phyloP scores from a whole-genome alignment of 2,113 vertebrate genomes.

The Columba janthina region DNA sequence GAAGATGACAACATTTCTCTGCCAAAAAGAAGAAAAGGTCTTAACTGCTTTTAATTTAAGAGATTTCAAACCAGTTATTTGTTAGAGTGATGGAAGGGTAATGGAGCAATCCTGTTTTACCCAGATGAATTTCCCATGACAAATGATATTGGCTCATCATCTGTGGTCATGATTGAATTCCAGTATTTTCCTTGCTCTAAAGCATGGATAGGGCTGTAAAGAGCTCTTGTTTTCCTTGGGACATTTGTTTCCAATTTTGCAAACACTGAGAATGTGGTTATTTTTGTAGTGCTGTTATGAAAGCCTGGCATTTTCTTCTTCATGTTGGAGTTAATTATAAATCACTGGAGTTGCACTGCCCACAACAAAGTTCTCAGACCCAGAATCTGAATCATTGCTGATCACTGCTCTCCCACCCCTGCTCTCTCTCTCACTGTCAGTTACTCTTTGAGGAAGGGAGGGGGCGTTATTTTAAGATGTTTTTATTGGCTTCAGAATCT shows the following conservation, averaged over 20 bases:
- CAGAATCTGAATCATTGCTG: conserved; percentile 79
- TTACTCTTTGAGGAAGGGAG: conserved; percentile 74
- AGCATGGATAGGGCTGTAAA: conserved; percentile 76
- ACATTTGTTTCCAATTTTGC: conserved; percentile 92
- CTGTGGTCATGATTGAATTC: conserved; percentile 79
- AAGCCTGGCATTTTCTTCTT: conserved; percentile 91
- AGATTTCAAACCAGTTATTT: conserved; percentile 68
- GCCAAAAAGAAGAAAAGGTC: conserved; percentile 37
- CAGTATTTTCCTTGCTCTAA: conserved; percentile 79
- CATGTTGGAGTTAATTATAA: conserved; percentile 88
- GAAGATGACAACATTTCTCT: conserved; percentile 50
- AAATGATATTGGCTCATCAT: conserved; percentile 85
- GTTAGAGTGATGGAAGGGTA: conserved; percentile 73
- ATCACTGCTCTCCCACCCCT: conserved; percentile 73
- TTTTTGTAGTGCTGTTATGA: conserved; percentile 85
- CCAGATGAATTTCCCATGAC: conserved; percentile 90
- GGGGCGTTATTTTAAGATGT: conserved; percentile 93
- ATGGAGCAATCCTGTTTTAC: conserved; percentile 81
- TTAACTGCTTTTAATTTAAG: conserved; percentile 74
- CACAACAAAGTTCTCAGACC: conserved; percentile 85
- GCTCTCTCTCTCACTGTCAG: conserved; percentile 72
- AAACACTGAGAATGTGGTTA: conserved; percentile 83
- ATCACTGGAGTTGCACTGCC: conserved; percentile 78
- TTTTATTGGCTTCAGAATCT: conserved; percentile 88
- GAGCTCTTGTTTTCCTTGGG: conserved; percentile 80